Percentiles rank a stretch among this genome's conserved stretches.
These are phyloP conservation scores for Leucophora obtusa DNA, from an alignment of 2,888 invertebrate species.

Conservation along the genomic window DNA sequence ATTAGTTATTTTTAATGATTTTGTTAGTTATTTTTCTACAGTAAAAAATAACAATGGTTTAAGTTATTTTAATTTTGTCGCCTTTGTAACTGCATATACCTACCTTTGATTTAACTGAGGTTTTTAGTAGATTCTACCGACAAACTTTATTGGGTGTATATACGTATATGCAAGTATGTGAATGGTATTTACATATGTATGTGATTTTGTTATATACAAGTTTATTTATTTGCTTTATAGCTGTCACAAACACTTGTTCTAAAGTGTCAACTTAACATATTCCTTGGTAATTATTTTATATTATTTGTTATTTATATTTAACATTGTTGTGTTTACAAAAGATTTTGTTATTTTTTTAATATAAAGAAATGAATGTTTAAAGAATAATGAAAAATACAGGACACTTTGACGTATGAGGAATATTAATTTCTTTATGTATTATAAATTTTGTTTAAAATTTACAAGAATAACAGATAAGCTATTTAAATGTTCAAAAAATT, in stretches of 20 bases:
- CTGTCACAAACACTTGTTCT: conserved; percentile 59
- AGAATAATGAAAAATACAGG: not conserved
- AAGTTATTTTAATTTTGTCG: too few relatives aligned
- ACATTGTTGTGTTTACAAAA: conserved; percentile 26
- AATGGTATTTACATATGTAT: not conserved
- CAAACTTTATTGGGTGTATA: too few relatives aligned
- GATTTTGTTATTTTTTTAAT: conserved; percentile 3
- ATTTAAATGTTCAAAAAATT: not conserved
- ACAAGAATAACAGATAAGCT: conserved; percentile 11
- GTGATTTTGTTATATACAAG: not conserved
- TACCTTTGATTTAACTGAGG: too few relatives aligned
- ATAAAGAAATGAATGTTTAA: not conserved
- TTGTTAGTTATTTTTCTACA: too few relatives aligned
- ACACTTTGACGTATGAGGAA: conserved; percentile 31
- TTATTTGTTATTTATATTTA: conserved; percentile 42
- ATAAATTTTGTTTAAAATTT: conserved; percentile 5
- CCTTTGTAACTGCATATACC: too few relatives aligned
- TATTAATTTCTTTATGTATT: conserved; percentile 21
- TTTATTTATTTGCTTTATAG: conserved; percentile 56
- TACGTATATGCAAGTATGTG: not conserved
- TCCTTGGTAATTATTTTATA: conserved; percentile 57
- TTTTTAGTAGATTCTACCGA: too few relatives aligned
- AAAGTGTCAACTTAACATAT: conserved; percentile 59
- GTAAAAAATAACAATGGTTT: too few relatives aligned
- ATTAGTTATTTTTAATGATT: too few relatives aligned